phyloP scores from a whole-genome alignment of 2,113 vertebrate species.

The Microtus ochrogaster region DNA sequence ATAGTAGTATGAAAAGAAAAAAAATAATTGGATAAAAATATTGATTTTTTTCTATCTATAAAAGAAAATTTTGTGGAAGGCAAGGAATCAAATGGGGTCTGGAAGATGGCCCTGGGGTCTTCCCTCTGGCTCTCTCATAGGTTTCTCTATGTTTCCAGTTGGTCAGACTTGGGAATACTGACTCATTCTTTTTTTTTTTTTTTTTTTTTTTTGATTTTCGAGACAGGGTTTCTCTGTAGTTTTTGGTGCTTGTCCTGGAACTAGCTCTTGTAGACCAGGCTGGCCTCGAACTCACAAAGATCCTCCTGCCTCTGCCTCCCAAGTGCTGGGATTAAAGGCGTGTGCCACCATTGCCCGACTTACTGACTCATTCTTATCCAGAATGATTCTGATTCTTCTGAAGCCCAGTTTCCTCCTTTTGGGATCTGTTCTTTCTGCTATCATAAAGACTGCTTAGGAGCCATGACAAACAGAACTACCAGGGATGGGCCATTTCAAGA shows the following conservation, averaged over 20 bases:
- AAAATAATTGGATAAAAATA: background rate
- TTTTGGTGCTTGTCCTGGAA: too few relatives aligned
- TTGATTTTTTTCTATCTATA: background rate
- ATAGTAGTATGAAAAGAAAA: background rate
- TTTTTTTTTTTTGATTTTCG: too few relatives aligned
- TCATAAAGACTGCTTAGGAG: background rate
- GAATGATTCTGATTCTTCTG: background rate
- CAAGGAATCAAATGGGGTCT: background rate
- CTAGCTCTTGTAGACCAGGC: too few relatives aligned
- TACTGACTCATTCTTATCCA: background rate
- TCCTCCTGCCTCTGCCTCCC: too few relatives aligned
- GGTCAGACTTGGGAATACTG: background rate
- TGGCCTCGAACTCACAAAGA: too few relatives aligned
- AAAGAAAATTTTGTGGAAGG: background rate
- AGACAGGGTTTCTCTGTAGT: too few relatives aligned
- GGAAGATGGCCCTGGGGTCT: background rate
- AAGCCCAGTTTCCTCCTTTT: background rate
- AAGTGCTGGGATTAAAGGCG: too few relatives aligned
- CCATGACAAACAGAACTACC: background rate
- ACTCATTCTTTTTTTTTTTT: background rate
- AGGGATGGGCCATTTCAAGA: background rate
- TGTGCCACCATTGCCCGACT: too few relatives aligned
- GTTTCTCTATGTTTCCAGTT: background rate
- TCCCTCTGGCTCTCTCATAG: background rate
- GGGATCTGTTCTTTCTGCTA: background rate